Base-by-base conservation (phyloP, 2,797 vertebrate species). In the Xiphorhynchus erythropygius region DNA sequence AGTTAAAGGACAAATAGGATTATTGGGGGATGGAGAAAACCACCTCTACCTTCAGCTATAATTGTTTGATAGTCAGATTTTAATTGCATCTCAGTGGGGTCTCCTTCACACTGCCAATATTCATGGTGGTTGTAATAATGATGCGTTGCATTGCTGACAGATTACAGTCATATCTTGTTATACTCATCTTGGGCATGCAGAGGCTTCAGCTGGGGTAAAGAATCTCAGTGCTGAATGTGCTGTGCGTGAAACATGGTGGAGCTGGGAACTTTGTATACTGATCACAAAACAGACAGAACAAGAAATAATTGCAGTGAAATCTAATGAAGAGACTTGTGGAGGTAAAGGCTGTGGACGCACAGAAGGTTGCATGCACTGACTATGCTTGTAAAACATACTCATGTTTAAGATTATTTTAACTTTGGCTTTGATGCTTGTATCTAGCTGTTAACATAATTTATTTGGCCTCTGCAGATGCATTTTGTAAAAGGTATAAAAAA, bases 1-100 rank as follows among this genome's bases (percentile, higher is more conserved):
- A 13, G 73, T 84, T 93, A 87, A 73, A 95, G 84, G 84, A 84
- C 64, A 93, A 96, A 96, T 57, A 83, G 59, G 91, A 97, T 96
- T 97, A 96, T 46, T 46, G 3, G 11, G 9, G 56, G 49, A 84
- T 56, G 32, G 79, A 85, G 33, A 87, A 83, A 88, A 67, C 28
- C 28, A 17, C 60, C 55, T 92, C 63, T 74, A 10, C 32, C 35
- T 91, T 91, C 68, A 90, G n/a, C 57, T 80, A 0, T 57, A 89
- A 69, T 73, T 82, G 27, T 74, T 64, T 78, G 57, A 53, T 49
- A 69, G 83, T 42, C 50, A 75, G 62, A 69, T 80, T 89, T 90
- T 35, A 84, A 87, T 46, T 68, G 11, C 50, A 33, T 57, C 87
- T 71, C 55, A 10, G 47, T 23, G 37, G 56, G 12, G 7, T 93